Conservation (phyloP, 2,113 vertebrate genomes). For the Halcyon senegalensis region DNA sequence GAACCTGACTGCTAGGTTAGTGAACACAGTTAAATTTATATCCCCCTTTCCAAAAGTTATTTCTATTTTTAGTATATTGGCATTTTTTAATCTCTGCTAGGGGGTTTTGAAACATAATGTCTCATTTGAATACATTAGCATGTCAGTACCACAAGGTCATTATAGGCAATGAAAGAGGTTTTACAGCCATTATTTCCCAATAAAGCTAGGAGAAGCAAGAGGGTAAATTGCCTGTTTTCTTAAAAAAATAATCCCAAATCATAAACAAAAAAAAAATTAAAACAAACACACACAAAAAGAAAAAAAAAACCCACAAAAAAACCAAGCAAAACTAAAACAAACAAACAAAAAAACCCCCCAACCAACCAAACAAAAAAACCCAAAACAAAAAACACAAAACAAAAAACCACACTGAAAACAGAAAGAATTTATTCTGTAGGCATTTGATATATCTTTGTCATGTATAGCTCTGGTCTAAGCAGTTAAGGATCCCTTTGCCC, state of each 20-base stretch:
- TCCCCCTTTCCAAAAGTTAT: not conserved
- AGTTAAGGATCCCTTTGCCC: not conserved
- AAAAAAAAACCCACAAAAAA: not conserved
- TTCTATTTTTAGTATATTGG: conserved; percentile 54
- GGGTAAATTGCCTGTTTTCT: not conserved
- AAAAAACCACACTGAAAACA: not conserved
- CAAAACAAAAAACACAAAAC: not conserved
- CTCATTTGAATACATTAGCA: conserved; percentile 68
- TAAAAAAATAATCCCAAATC: not conserved
- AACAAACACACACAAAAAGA: not conserved
- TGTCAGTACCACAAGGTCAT: conserved; percentile 57
- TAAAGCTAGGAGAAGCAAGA: not conserved
- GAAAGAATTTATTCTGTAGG: not conserved
- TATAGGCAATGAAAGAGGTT: conserved; percentile 37
- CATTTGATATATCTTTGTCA: not conserved
- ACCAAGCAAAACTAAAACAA: no score
- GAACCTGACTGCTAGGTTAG: not conserved
- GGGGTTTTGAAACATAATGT: conserved; percentile 54
- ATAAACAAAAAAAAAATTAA: no score
- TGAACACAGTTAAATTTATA: conserved; percentile 7
- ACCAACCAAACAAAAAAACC: not conserved
- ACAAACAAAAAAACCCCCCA: not conserved
- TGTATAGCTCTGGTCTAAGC: not conserved
- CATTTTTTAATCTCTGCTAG: conserved; percentile 44
- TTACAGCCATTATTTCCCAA: conserved; percentile 6